Evolutionary conservation across 2,113 vertebrate genomes (phyloP), one percentile per base, ranked within the genome.

Genomic region (Leucopternis melanops): DNA sequence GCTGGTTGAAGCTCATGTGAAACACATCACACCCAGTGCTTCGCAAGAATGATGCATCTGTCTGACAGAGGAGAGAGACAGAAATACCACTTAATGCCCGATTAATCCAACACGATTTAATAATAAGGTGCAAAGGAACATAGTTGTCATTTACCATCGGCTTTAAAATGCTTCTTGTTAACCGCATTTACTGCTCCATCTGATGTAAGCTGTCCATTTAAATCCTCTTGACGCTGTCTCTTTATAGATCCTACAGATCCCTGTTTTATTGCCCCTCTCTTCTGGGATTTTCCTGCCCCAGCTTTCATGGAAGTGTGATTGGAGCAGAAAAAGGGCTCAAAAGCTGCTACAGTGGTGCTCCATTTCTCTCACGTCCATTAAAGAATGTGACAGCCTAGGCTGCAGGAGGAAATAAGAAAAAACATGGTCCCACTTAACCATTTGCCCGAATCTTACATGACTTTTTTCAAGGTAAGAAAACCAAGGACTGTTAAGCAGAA

Each of bases 101-200:
- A 96, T 97, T 96, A 97, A 97, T 98, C 88, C 88, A 82, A 73
- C 38, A 52, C 2, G 1, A 93, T 96, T 96, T 96, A 96, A 94
- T 69, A 94, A 94, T 49, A 61, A 90, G 91, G 42, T 34, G 16
- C 85, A 94, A 97, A 95, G 11, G 80, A 93, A 82, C 61, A 13
- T 5, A 94, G 85, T 57, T 82, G 82, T 85, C 73, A 81, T 82
- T 91, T 94, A 38, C 83, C 19, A 45, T 54, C 0, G 6, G 83
- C 70, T 94, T 95, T 89, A 91, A 96, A 94, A 81, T 20, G 20
- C 65, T 94, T 78, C 84, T 61, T 81, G 55, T 95, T 88, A 94
- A 86, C 62, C 0, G 16, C 34, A 50, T 85, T 89, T 96, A 63
- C 31, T 91, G 31, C 69, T 79, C 26, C 25, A 32, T 34, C 52